Evolutionary conservation across 2,113 vertebrate species (phyloP), one percentile per base, ranked within the genome.

Genomic region (Accipiter cooperii): DNA sequence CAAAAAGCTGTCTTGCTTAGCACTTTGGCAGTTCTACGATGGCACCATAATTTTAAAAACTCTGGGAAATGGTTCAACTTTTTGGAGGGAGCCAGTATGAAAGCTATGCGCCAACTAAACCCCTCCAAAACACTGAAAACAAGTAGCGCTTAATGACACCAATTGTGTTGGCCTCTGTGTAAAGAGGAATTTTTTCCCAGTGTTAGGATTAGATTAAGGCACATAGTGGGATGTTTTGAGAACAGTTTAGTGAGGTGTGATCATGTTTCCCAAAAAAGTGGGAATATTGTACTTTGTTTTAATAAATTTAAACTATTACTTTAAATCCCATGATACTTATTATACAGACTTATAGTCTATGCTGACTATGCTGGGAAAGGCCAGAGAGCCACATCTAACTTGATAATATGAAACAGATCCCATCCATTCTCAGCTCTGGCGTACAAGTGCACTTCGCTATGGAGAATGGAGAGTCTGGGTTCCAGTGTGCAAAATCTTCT

Each of bases 241-340:
- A 91, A 90, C 85, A 97, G 96, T 95, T 93, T 93, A 95, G 84
- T 95, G 91, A 97, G 91, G 93, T 96, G 95, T 65, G 65, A 93
- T 84, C 84, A 73, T 80, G 89, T 91, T 94, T 94, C 77, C 82
- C 17, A 1, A 93, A 90, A 90, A 92, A 94, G 44, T 3, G 10
- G 84, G 82, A 96, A 93, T 84, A 93, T 34, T 74, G 51, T 83
- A 92, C 55, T 94, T 94, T 73, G 81, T 89, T 93, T 89, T 87
- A 96, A 92, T 94, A 96, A 94, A 95, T 91, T 94, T 91, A 80
- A 96, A 57, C 75, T 84, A 91, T 89, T 96, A 95, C 75, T 93
- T 96, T 84, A 93, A 96, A 85, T 94, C 91, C 89, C 95, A 86
- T 34, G 84, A 74, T 88, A 89, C 68, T 92, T 93, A 73, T 95